A percentile compares a stretch with the other conserved stretches of the same genome.
Conservation (phyloP, 2,888 invertebrate species). For the Diarsia mendica region DNA sequence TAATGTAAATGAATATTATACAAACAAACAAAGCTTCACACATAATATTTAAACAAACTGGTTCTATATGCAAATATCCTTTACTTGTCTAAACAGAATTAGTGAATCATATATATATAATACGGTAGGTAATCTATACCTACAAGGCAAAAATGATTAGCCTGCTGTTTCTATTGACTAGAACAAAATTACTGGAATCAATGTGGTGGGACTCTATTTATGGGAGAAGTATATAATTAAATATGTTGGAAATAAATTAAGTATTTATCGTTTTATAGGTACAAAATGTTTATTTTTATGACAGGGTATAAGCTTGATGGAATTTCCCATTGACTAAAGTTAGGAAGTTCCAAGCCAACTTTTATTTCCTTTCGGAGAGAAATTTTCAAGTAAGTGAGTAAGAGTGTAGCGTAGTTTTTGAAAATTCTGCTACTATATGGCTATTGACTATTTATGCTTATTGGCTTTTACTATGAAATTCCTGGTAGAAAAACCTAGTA, state of each 20-base stretch:
- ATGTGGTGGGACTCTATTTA: neutral
- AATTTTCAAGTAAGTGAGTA: neutral
- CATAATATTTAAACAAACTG: slow-evolving; percentile 28
- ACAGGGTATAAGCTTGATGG: neutral
- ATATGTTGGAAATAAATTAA: neutral
- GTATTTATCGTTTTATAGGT: neutral
- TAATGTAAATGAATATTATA: slow-evolving; percentile 22
- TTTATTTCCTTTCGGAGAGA: no score
- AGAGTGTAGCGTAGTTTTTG: no score
- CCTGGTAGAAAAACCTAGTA: no score
- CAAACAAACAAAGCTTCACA: slow-evolving; percentile 17
- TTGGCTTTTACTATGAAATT: no score
- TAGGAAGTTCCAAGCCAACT: neutral
- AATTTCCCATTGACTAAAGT: neutral
- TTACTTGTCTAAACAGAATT: slow-evolving; percentile 35
- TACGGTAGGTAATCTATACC: neutral
- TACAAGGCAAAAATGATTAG: slow-evolving; percentile 32
- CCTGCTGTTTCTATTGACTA: slow-evolving; percentile 2
- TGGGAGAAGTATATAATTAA: neutral
- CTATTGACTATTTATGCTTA: no score
- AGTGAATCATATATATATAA: slow-evolving; percentile 48
- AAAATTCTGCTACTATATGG: no score
- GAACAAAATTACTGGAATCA: slow-evolving; percentile 15
- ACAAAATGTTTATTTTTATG: neutral
- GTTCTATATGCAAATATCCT: slow-evolving; percentile 45